Base-by-base conservation (phyloP, 2,888 invertebrate genomes). In the Camponotus fellah region DNA sequence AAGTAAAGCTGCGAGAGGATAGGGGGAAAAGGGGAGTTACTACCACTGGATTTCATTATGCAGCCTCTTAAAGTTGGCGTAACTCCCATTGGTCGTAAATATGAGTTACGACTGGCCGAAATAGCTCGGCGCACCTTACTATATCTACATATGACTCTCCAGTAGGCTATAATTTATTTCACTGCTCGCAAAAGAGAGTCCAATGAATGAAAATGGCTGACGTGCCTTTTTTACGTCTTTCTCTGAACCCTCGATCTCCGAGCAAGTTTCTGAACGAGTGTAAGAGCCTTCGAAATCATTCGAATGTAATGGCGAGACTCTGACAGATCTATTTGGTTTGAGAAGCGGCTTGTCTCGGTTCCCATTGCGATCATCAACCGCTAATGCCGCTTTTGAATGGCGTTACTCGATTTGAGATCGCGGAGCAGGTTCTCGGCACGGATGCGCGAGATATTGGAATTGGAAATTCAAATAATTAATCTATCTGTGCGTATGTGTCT, bases 11-110 rank as follows among this genome's bases (percentile, higher is more conserved):
- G 26, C 65, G 34, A 40, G 79, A 82, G 37, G 21, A 37, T 76
- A 68, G 79, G 79, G 80, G 84, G 62, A 14, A 60, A 26, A 80
- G 66, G 32, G 84, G 88, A 86, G 87, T 86, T 90, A 89, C 89
- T 87, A 87, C 91, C 88, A 89, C 91, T 86, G 90, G 87, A 89
- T 93, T 93, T 93, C 93, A 93, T 93, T 93, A 93, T 93, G 92
- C 93, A 93, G 92, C 92, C 93, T 93, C 93, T 93, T 93, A 93
- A 90, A 92, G 90, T 93, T 93, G 93, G 93, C 92, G 91, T 92
- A 92, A 93, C 92, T 93, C 92, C 93, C 93, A 92, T 92, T 90
- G 93, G 89, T 93, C 92, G 92, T 93, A 93, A 92, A 93, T 93
- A 92, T 93, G 93, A 93, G 91, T 93, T 93, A 93, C 91, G 90